Conservation (phyloP, 1,140 invertebrate species). For the Octopus bimaculoides region DNA sequence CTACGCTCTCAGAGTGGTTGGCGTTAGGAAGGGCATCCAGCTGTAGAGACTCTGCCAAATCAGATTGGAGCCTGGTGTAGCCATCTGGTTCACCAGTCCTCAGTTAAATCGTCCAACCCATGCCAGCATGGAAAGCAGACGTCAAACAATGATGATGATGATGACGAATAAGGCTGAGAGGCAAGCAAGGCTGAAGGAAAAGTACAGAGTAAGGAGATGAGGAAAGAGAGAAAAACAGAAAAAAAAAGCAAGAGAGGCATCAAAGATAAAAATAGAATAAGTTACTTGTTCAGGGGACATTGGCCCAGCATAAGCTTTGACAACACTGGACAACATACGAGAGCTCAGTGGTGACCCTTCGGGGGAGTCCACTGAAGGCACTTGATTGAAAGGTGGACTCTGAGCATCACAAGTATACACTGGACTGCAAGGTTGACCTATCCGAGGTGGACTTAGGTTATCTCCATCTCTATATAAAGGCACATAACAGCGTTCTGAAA, state of each 20-base stretch:
- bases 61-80: too few relatives aligned
- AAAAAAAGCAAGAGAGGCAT: too few relatives aligned
- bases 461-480: constrained; percentile 76
- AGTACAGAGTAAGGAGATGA: too few relatives aligned
- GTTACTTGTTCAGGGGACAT: constrained; percentile 68
- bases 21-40: too few relatives aligned
- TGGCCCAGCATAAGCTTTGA: constrained; percentile 80
- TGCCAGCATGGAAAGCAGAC: not conserved
- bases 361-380: constrained; percentile 1
- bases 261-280: not conserved
- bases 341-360: constrained; percentile 20
- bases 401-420: constrained; percentile 19
- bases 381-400: constrained; percentile 19
- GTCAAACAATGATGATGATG: not conserved
- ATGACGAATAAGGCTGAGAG: not conserved
- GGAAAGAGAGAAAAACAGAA: not conserved
- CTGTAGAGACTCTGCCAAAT: too few relatives aligned
- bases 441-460: constrained; percentile 66
- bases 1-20: too few relatives aligned
- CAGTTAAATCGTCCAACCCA: not conserved
- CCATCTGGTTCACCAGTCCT: too few relatives aligned
- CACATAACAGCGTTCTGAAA: constrained; percentile 75
- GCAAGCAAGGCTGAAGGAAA: not conserved
- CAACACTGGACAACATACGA: constrained; percentile 60
- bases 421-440: constrained; percentile 55